Conservation (phyloP, 2,797 vertebrate species). For the Zalophus californianus region DNA sequence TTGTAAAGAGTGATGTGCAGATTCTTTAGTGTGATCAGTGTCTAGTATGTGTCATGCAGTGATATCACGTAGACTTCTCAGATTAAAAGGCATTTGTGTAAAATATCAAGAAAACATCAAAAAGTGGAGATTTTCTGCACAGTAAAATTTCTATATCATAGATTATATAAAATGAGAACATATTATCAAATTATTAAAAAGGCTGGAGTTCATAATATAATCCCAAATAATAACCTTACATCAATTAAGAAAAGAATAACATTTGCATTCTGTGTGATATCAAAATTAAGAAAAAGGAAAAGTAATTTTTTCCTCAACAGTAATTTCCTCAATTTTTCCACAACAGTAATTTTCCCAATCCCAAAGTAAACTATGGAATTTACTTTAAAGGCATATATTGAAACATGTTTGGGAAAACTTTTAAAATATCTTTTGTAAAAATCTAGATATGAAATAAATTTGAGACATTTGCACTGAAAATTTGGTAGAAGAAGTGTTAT, state of each 20-base stretch:
- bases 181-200: not conserved
- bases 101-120: not conserved
- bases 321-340: too few relatives aligned
- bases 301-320: too few relatives aligned
- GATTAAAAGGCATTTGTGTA: not conserved
- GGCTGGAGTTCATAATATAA: not conserved
- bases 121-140: not conserved
- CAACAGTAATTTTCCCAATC: not conserved
- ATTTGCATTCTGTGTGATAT: not conserved
- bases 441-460: not conserved
- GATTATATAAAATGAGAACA: not conserved
- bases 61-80: not conserved
- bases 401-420: not conserved
- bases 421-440: not conserved
- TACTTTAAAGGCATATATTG: conserved; percentile 4
- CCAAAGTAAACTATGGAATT: not conserved
- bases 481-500: not conserved
- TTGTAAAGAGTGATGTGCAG: not conserved
- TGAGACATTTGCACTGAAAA: not conserved
- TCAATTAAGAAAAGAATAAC: not conserved
- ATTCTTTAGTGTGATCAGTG: not conserved
- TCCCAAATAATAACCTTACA: not conserved
- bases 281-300: not conserved
- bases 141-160: not conserved
- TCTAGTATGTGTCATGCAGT: not conserved